A percentile compares a stretch with the other conserved stretches of the same genome.
These are phyloP conservation scores for Nemoura dubitans DNA, from an alignment of 2,888 invertebrate genomes.

Conservation along the genomic window DNA sequence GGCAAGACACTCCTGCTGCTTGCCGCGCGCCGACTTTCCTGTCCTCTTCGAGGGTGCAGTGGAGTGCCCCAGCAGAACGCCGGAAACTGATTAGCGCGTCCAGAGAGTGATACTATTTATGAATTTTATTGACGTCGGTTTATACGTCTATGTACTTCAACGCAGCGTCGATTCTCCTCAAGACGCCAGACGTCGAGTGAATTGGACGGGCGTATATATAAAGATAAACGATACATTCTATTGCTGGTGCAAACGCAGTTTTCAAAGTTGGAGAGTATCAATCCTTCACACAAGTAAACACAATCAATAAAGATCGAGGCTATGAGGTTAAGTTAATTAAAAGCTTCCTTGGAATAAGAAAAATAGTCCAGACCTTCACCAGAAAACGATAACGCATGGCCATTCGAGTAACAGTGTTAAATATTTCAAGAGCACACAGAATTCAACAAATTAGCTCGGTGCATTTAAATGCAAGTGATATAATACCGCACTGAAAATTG, in stretches of 20 bases:
- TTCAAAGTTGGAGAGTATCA: background rate
- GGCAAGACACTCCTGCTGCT: too few relatives aligned
- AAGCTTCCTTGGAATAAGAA: background rate
- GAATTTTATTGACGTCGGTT: background rate
- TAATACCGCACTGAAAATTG: background rate
- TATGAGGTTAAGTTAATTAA: background rate
- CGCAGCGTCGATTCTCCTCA: background rate
- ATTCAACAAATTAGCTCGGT: background rate
- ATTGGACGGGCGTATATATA: background rate
- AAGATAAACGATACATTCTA: background rate
- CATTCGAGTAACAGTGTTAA: background rate
- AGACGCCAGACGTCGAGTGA: slow-evolving; percentile 5
- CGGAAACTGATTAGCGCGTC: background rate
- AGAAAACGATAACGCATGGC: background rate
- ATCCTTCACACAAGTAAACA: background rate
- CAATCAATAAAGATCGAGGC: background rate
- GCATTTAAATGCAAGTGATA: background rate
- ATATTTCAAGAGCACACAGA: background rate
- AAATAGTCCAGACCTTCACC: background rate
- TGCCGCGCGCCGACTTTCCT: too few relatives aligned
- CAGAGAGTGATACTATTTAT: background rate
- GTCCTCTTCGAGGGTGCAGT: too few relatives aligned
- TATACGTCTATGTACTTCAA: background rate
- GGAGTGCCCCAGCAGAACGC: background rate
- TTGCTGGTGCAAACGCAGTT: background rate